These are phyloP conservation scores for Hylaeus anthracinus DNA, from an alignment of 1,140 invertebrate genomes.

Conservation along the genomic window DNA sequence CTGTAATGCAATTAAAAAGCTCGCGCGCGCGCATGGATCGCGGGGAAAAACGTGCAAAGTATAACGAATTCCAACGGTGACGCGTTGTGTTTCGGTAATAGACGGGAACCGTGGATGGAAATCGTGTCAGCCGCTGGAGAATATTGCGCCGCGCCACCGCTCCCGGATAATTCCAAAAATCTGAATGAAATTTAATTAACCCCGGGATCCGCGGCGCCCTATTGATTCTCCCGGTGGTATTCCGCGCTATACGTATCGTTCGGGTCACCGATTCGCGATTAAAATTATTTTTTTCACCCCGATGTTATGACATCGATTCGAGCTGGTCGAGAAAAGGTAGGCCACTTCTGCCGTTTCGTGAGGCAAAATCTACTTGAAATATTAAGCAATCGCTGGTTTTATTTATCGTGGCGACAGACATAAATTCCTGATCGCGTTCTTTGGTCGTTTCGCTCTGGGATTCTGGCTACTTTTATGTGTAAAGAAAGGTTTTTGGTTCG, in stretches of 20 bases:
- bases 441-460: too few relatives aligned
- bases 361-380: too few relatives aligned
- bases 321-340: too few relatives aligned
- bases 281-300: conserved; percentile 23
- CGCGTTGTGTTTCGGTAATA: conserved; percentile 48
- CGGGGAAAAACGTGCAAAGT: conserved; percentile 29
- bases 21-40: background rate
- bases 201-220: conserved; percentile 40
- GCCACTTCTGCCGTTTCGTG: too few relatives aligned
- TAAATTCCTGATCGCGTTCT: too few relatives aligned
- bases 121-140: conserved; percentile 54
- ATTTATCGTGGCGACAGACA: too few relatives aligned
- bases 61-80: conserved; percentile 42
- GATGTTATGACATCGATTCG: background rate
- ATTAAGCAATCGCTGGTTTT: too few relatives aligned
- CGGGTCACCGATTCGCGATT: conserved; percentile 28
- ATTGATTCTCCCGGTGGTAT: conserved; percentile 48
- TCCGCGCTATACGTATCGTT: conserved; percentile 19
- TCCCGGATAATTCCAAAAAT: conserved; percentile 57
- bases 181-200: conserved; percentile 64
- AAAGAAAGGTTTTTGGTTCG: too few relatives aligned
- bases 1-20: conserved; percentile 40
- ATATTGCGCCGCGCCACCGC: conserved; percentile 10
- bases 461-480: too few relatives aligned
- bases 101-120: conserved; percentile 46